Conservation (phyloP, 1,140 invertebrate genomes). For the Oreohelix idahoensis region DNA sequence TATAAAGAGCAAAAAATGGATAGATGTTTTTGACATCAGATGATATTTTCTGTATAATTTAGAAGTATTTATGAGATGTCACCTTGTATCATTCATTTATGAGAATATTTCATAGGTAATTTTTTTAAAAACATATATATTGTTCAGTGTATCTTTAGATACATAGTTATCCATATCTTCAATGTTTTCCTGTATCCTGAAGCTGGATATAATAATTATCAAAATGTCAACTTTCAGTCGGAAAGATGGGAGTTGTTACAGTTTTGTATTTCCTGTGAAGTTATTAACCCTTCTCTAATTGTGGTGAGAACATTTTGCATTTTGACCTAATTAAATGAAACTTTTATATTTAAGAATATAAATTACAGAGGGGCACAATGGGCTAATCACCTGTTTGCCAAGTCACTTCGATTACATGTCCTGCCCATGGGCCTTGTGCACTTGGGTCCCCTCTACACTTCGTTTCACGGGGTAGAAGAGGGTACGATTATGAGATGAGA, state of each 20-base stretch:
- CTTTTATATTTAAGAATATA: neutral
- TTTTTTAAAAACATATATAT: neutral
- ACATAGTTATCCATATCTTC: neutral
- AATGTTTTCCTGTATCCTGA: neutral
- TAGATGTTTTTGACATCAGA: neutral
- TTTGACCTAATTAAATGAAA: neutral
- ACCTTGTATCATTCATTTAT: neutral
- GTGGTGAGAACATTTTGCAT: neutral
- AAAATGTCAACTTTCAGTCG: neutral
- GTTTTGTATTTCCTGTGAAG: neutral
- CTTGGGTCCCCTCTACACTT: neutral
- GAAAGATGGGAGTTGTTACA: neutral
- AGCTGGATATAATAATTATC: no score
- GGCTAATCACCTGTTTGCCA: no score
- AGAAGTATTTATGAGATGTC: neutral
- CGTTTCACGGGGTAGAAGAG: neutral
- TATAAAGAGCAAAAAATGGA: neutral
- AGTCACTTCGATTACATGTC: no score
- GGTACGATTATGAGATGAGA: neutral
- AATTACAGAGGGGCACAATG: neutral
- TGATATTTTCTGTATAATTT: neutral
- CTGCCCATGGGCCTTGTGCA: neutral
- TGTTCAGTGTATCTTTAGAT: neutral
- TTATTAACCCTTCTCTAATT: neutral
- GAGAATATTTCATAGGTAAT: neutral